phyloP scores from a whole-genome alignment of 2,113 vertebrate genomes.

The Edolisoma coerulescens region DNA sequence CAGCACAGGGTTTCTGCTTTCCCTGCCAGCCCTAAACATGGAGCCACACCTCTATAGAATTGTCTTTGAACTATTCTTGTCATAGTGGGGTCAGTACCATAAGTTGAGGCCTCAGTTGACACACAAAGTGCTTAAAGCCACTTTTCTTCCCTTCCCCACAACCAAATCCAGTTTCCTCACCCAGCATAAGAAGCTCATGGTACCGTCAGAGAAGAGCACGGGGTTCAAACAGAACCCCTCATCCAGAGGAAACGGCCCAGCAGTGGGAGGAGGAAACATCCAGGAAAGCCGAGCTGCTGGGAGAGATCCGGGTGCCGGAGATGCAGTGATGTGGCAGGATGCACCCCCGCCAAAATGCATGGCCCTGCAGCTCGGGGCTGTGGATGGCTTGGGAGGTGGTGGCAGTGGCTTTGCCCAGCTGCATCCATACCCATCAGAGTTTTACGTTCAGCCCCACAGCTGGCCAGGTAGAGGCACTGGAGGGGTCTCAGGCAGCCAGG shows the following conservation, averaged over 20 bases:
- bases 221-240: neutral
- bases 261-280: neutral
- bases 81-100: fast-evolving
- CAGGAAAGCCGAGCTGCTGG: neutral
- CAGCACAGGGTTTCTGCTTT: neutral
- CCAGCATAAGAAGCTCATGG: neutral
- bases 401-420: neutral
- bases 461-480: neutral
- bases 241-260: neutral
- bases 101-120: neutral
- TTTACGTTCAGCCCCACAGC: neutral
- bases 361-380: neutral
- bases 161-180: neutral
- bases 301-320: constrained; percentile 22
- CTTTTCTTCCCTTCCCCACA: neutral
- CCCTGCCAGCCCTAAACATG: neutral
- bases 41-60: neutral
- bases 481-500: neutral
- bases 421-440: neutral
- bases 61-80: neutral
- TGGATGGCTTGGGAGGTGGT: fast-evolving
- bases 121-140: neutral
- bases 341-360: neutral
- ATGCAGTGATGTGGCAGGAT: constrained; percentile 5
- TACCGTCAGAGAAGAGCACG: fast-evolving